Conservation (phyloP, 2,113 vertebrate genomes). For the Peromyscus polionotus region DNA sequence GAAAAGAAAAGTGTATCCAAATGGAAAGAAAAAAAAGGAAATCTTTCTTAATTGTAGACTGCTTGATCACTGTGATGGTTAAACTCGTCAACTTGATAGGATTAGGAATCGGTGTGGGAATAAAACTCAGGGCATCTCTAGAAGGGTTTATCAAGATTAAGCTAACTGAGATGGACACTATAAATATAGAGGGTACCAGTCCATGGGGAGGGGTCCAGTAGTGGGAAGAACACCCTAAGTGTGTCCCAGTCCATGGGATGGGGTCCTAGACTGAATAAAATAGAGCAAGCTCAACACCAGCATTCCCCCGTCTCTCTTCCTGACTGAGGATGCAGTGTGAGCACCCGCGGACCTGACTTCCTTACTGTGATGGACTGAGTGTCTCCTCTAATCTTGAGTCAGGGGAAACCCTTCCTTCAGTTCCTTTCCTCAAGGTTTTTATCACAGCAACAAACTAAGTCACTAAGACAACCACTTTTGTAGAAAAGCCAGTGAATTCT, state of each 20-base stretch:
- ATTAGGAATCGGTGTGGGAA: neutral
- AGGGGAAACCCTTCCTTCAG: neutral
- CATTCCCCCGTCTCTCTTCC: neutral
- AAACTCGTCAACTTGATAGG: neutral
- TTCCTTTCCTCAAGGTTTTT: neutral
- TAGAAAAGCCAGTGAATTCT: slow-evolving; percentile 24
- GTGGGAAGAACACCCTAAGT: too few species aligned
- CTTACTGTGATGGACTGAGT: neutral
- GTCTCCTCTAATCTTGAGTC: neutral
- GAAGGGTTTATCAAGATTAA: neutral
- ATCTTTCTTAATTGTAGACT: neutral
- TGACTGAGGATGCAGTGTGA: neutral
- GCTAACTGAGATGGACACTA: neutral
- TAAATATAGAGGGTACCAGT: neutral
- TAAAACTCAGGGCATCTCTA: neutral
- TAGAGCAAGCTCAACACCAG: neutral
- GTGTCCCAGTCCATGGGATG: neutral
- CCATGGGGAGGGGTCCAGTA: neutral
- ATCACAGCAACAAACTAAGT: neutral
- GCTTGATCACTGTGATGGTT: too few species aligned
- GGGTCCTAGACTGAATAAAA: neutral
- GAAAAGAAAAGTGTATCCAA: neutral
- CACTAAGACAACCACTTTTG: neutral
- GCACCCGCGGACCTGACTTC: neutral
- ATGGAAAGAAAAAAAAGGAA: neutral